Conservation (phyloP, 2,797 vertebrate genomes). For the Semotilus atromaculatus region DNA sequence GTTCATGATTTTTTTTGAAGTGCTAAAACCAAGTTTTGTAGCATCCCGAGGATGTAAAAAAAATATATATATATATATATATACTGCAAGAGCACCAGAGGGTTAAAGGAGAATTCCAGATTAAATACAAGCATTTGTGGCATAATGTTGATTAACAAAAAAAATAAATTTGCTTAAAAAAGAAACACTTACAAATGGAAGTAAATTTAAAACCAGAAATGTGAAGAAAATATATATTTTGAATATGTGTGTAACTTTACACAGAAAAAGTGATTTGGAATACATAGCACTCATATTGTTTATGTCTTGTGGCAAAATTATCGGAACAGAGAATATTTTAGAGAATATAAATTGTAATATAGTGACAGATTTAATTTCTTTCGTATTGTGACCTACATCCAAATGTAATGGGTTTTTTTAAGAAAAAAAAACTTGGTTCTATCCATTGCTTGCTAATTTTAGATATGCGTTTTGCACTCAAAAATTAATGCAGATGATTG, state of each 20-base stretch:
- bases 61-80: too few species aligned
- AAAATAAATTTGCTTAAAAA: background rate
- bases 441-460: background rate
- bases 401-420: background rate
- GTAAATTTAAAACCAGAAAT: background rate
- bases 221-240: background rate
- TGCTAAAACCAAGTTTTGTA: too few species aligned
- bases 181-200: background rate
- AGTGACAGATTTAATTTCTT: background rate
- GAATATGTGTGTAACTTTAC: too few species aligned
- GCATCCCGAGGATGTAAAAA: too few species aligned
- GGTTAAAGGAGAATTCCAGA: background rate
- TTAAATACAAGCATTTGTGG: background rate
- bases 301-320: background rate
- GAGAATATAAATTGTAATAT: background rate
- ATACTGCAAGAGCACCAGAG: too few species aligned
- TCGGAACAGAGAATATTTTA: background rate
- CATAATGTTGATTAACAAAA: background rate
- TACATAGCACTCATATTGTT: background rate
- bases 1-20: too few species aligned
- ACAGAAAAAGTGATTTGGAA: too few species aligned
- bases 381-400: background rate
- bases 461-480: background rate
- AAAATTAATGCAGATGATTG: background rate
- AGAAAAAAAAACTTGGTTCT: background rate